Base-by-base conservation (phyloP, 2,888 invertebrate genomes). In the Drosophila buzzatii region DNA sequence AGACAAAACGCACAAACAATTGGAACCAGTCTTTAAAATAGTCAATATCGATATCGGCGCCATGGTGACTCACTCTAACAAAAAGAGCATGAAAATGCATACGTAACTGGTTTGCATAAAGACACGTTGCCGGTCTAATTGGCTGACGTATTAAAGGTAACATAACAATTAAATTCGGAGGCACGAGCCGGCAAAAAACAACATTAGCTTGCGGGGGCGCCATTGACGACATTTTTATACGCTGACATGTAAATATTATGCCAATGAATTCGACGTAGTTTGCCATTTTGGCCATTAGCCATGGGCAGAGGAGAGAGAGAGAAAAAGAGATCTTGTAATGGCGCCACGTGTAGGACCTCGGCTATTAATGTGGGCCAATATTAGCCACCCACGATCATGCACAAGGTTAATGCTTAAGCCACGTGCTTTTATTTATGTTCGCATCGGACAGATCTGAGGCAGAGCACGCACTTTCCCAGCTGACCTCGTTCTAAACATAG, bases 81-180 rank as follows among this genome's bases (percentile, higher is more conserved):
- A 18, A 41, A 10, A 16, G 39, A 51, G 9, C 41, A 27, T 39
- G 44, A 33, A 62, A 53, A 51, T 52, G 35, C 53, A 52, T 8
- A 65, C 60, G 51, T 51, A 44, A 44, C 61, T 64, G 79, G 65
- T 87, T 81, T 76, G 69, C 88, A 79, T 82, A 82, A 79, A 69
- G 68, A 65, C 89, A 89, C 85, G 85, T 84, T 66, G 79, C 73
- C 74, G 73, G 79, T 72, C 70, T 39, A 68, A 72, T 70, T 66
- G 60, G 39, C 67, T 89, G 89, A 85, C 87, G 89, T 77, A 78
- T 61, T 67, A 55, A 27, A 12, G 33, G 7, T 45, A 71, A 76
- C 84, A 85, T 72, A 70, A 41, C 78, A 74, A 78, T 86, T 45
- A 59, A 61, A 58, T 42, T 47, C 10, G 18, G 49, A 51, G 67